These are phyloP conservation scores for Cyclophora albipunctata DNA, from an alignment of 2,888 invertebrate species.

Conservation along the genomic window DNA sequence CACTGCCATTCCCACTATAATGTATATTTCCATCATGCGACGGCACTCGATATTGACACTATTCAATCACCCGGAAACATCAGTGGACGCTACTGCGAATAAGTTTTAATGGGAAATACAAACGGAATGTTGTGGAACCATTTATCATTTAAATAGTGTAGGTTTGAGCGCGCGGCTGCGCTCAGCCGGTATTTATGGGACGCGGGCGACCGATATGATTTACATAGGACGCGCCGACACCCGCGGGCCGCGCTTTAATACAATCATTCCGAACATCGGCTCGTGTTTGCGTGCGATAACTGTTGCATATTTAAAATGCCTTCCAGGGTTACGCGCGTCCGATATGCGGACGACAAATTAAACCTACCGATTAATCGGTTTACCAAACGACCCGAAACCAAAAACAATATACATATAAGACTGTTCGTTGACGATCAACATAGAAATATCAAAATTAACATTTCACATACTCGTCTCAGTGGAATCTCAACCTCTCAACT, in stretches of 20 bases:
- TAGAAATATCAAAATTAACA: too few species aligned
- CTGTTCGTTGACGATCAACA: too few species aligned
- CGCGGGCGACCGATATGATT: constrained; percentile 31
- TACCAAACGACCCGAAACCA: too few species aligned
- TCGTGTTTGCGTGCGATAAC: constrained; percentile 41
- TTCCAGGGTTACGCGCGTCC: constrained; percentile 4
- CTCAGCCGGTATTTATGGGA: constrained; percentile 21
- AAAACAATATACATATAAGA: too few species aligned
- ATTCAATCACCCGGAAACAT: constrained; percentile 23
- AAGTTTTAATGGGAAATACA: constrained; percentile 15
- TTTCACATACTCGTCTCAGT: too few species aligned
- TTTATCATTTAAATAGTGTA: constrained; percentile 47
- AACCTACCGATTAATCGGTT: constrained; percentile 6
- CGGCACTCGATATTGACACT: constrained; percentile 29
- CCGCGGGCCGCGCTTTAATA: constrained; percentile 26
- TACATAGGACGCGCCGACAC: constrained; percentile 32
- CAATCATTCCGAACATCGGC: constrained; percentile 42
- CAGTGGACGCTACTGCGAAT: constrained; percentile 20
- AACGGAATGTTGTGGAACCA: constrained; percentile 28
- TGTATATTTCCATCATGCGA: constrained; percentile 58
- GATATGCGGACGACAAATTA: constrained; percentile 9
- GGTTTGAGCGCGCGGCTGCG: constrained; percentile 24
- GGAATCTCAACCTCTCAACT: too few species aligned
- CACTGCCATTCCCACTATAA: constrained; percentile 58
- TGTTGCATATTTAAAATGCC: constrained; percentile 16